Conservation (phyloP, 2,113 vertebrate species). For the Chaetorhynchus papuensis region DNA sequence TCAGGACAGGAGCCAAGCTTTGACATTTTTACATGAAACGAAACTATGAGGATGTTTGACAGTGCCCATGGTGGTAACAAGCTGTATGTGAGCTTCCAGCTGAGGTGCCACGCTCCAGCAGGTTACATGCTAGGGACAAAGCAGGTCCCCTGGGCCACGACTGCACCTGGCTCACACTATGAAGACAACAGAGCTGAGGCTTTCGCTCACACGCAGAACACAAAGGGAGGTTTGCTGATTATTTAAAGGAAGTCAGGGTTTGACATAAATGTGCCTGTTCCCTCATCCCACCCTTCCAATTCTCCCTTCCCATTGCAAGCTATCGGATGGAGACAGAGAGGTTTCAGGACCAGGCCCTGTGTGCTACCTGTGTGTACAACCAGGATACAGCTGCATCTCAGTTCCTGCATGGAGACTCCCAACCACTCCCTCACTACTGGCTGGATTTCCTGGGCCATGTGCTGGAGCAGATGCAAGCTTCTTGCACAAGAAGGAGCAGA, state of each 20-base stretch:
- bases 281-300: not conserved
- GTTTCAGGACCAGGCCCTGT: not conserved
- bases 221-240: not conserved
- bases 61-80: not conserved
- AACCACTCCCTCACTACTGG: not conserved
- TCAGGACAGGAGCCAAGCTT: not conserved
- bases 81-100: not conserved
- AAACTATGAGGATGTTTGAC: not conserved
- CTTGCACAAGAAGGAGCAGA: not conserved
- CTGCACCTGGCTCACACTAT: not conserved
- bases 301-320: not conserved
- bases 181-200: not conserved
- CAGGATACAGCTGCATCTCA: not conserved
- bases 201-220: not conserved
- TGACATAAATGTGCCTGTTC: not conserved
- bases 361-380: not conserved
- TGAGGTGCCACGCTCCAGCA: not conserved
- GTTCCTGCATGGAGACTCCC: not conserved
- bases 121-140: not conserved
- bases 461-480: not conserved
- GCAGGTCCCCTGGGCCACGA: rapidly evolving
- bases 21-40: not conserved
- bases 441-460: not conserved
- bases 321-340: not conserved
- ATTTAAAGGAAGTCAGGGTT: not conserved